A percentile compares a stretch with the other conserved stretches of the same genome.
Conservation (phyloP, 2,797 vertebrate genomes). For the Euthynnus affinis region DNA sequence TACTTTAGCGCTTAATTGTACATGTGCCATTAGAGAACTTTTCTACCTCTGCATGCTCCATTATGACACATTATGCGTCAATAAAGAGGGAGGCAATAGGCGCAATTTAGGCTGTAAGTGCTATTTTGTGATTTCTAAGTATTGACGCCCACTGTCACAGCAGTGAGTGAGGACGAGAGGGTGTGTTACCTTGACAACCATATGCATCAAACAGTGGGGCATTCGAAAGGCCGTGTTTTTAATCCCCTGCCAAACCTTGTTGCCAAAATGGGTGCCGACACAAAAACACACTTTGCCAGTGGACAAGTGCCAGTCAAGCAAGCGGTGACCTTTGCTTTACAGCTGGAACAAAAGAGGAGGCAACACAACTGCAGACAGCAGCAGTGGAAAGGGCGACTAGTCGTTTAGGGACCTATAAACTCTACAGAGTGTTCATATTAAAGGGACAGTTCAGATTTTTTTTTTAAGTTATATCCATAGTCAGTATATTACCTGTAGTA, state of each 20-base stretch:
- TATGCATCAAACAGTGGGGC: slow-evolving; percentile 57
- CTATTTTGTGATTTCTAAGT: slow-evolving; percentile 61
- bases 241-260: slow-evolving; percentile 37
- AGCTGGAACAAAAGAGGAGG: slow-evolving; percentile 38
- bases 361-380: slow-evolving; percentile 24
- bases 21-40: slow-evolving; percentile 59
- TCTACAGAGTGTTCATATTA: slow-evolving; percentile 36
- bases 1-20: slow-evolving; percentile 56
- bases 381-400: slow-evolving; percentile 10
- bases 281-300: slow-evolving; percentile 59
- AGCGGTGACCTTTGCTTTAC: slow-evolving; percentile 59
- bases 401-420: slow-evolving; percentile 28
- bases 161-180: slow-evolving; percentile 41
- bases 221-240: slow-evolving; percentile 38
- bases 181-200: slow-evolving; percentile 68
- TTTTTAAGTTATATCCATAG: too few relatives aligned
- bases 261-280: slow-evolving; percentile 57
- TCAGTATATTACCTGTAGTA: too few relatives aligned
- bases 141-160: slow-evolving; percentile 47
- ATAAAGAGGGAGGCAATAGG: slow-evolving; percentile 41
- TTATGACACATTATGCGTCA: slow-evolving; percentile 59
- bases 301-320: slow-evolving; percentile 56
- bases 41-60: slow-evolving; percentile 40
- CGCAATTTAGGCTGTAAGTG: slow-evolving; percentile 56
- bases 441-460: neutral